These are phyloP conservation scores for Dryocosmus kuriphilus DNA, from an alignment of 2,888 invertebrate genomes.

Conservation along the genomic window DNA sequence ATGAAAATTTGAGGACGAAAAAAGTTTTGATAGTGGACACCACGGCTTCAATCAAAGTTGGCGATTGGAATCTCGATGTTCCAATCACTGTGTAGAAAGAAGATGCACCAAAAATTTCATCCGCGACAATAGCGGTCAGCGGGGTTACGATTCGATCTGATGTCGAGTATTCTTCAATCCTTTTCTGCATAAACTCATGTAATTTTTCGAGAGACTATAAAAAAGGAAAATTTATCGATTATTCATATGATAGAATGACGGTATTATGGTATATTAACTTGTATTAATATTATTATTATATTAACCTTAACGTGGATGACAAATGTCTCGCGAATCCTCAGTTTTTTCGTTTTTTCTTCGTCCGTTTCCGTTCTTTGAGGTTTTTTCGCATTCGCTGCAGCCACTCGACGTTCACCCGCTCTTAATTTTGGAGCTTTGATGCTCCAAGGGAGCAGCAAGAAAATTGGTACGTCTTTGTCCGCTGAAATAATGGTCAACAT, in stretches of 20 bases:
- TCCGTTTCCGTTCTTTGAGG: conserved; percentile 19
- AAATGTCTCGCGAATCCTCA: conserved; percentile 39
- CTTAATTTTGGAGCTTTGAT: conserved; percentile 39
- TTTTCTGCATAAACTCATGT: background rate
- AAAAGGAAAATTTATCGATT: conserved; percentile 3
- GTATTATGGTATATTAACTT: too few species aligned
- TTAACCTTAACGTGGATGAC: conserved; percentile 40
- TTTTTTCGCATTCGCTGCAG: conserved; percentile 4
- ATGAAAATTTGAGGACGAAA: background rate
- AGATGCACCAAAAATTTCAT: background rate
- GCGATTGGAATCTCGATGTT: background rate
- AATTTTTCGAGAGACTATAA: conserved; percentile 15
- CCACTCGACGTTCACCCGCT: background rate
- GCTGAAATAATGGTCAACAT: too few species aligned
- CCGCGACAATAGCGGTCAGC: conserved; percentile 2
- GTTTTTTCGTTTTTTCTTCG: conserved; percentile 38
- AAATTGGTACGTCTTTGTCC: conserved; percentile 22
- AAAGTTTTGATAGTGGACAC: background rate
- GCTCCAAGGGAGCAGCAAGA: conserved; percentile 24
- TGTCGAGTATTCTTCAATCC: background rate
- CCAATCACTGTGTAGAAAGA: background rate
- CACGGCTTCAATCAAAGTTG: background rate
- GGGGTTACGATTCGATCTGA: conserved; percentile 8
- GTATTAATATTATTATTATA: conserved; percentile 22
- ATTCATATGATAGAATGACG: background rate